Evolutionary conservation across 2,888 invertebrate species (phyloP), one percentile per base, ranked within the genome.

Genomic region (Fissipunctia ypsillon): DNA sequence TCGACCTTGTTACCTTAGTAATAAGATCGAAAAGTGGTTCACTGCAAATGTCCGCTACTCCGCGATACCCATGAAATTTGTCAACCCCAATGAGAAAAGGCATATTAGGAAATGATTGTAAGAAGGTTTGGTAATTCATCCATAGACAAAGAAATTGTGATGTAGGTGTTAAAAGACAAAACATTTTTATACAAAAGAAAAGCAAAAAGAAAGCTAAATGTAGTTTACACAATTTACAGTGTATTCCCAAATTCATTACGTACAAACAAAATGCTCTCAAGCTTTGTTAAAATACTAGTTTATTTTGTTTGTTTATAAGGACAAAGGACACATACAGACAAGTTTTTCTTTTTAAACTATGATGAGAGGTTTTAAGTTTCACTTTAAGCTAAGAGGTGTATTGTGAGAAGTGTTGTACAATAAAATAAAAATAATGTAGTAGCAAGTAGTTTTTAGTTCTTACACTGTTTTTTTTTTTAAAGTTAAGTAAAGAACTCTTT

Each of bases 201-300:
- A 56, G 16, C 57, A 28, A 59, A 80, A 60, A 60, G 12, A 2
- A 54, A 16, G 14, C 14, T 45, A 52, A 75, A 16, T 59, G 22
- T 63, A 81, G 81, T 75, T 75, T 38, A 75, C 50, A 41, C 57
- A 41, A 22, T 31, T 59, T 28, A 43, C 45, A 80, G 35, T 73
- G 52, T 43, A 73, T 76, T 77, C 57, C 28, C 81, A 76, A 64
- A 81, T 77, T 76, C 64, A 81, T 81, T 81, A 43, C 5, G 54
- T 38, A 50, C 56, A 31, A 77, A 77, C 52, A 54, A 83, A 78
- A 50, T 64, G 54, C 43, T 78, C 54, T n/a, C 19, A n/a, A 60
- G 60, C 83, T 56, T 78, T 83, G 52, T 65, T 83, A 83, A 82
- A 78, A 78, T 31, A 31, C 83, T 57, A 78, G 71, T 83, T 76